phyloP scores from a whole-genome alignment of 2,113 vertebrate species.

The Macquaria australasica region DNA sequence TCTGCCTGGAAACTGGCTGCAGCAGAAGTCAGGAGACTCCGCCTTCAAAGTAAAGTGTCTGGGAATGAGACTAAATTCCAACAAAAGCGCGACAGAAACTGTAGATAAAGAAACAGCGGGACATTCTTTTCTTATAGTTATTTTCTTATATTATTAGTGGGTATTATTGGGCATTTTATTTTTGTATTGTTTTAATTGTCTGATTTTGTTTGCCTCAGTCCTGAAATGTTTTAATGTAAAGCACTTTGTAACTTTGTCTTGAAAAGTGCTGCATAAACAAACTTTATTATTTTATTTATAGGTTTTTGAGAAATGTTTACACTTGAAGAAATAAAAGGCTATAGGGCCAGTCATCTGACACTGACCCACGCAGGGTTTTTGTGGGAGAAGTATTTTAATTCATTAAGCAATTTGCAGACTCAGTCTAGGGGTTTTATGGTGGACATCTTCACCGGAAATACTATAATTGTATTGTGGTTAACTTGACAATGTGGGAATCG shows the following conservation, averaged over 20 bases:
- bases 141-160: too few relatives aligned
- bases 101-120: fast-evolving
- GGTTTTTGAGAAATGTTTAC: not conserved
- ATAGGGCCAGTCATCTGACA: not conserved
- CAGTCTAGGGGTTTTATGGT: not conserved
- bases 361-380: not conserved
- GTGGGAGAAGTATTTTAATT: not conserved
- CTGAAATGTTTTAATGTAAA: too few relatives aligned
- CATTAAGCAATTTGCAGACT: too few relatives aligned
- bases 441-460: constrained; percentile 5
- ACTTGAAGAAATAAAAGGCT: not conserved
- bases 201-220: too few relatives aligned
- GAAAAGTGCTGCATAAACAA: too few relatives aligned
- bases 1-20: constrained; percentile 63
- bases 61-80: not conserved
- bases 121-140: too few relatives aligned
- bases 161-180: too few relatives aligned
- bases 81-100: not conserved
- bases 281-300: too few relatives aligned
- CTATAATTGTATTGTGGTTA: not conserved
- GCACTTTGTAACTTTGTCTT: too few relatives aligned
- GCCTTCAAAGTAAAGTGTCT: constrained; percentile 65
- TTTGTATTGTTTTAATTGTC: too few relatives aligned
- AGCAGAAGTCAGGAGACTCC: constrained; percentile 17
- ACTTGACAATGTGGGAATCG: constrained; percentile 26